These are phyloP conservation scores for Promerops cafer DNA, from an alignment of 2,113 vertebrate species.

Conservation along the genomic window DNA sequence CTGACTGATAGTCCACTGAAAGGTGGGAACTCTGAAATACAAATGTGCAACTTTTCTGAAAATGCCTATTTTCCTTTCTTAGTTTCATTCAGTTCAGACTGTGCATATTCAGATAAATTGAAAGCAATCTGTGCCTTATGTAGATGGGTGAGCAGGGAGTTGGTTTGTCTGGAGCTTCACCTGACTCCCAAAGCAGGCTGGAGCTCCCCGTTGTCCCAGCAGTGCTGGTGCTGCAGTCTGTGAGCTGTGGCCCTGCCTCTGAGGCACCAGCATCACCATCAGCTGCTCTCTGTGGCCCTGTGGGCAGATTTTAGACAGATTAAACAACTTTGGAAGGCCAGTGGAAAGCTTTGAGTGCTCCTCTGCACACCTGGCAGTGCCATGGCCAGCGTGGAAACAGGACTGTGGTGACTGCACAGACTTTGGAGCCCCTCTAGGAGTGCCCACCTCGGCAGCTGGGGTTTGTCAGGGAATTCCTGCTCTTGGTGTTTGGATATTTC, in stretches of 20 bases:
- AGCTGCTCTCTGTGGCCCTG: fast-evolving
- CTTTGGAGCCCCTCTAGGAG: neutral
- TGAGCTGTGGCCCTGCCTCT: fast-evolving
- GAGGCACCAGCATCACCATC: neutral
- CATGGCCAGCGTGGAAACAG: fast-evolving
- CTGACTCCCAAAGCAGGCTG: neutral
- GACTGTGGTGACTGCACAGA: fast-evolving
- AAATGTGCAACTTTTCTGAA: neutral
- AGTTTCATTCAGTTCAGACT: neutral
- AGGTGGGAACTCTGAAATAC: neutral
- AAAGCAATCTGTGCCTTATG: neutral
- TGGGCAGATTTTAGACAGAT: too few species aligned
- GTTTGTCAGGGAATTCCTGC: neutral
- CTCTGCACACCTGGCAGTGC: neutral
- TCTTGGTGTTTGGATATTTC: neutral
- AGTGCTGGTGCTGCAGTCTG: neutral
- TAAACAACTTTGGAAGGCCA: neutral
- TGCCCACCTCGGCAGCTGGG: fast-evolving
- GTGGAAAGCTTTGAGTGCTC: neutral
- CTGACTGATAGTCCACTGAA: neutral
- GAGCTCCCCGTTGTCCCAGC: fast-evolving
- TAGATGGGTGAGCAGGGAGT: neutral
- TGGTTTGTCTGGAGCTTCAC: neutral
- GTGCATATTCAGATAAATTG: neutral
- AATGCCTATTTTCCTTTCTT: neutral